These are phyloP conservation scores for Notoglanidium macrostoma DNA, from an alignment of 2,797 vertebrate species.

Conservation along the genomic window DNA sequence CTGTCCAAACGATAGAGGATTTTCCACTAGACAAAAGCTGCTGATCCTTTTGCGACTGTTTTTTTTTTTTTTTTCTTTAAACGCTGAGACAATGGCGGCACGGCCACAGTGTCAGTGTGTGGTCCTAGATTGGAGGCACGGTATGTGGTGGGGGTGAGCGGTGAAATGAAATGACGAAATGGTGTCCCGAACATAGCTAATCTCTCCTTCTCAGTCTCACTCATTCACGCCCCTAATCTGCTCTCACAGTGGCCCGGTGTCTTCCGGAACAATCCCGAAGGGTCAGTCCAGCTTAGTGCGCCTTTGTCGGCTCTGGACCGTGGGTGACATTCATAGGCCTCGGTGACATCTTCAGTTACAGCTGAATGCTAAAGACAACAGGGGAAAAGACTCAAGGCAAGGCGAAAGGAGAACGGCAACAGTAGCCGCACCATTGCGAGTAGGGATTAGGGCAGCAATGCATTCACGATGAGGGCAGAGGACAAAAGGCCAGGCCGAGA, in stretches of 20 bases:
- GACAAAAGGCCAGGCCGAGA: constrained; percentile 62
- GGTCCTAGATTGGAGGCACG: constrained; percentile 78
- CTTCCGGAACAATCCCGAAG: constrained; percentile 84
- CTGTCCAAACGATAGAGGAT: constrained; percentile 76
- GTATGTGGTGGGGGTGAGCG: neutral
- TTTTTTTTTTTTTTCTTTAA: constrained; percentile 40
- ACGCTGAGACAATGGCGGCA: constrained; percentile 82
- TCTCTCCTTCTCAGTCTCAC: constrained; percentile 86
- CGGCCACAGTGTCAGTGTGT: constrained; percentile 92
- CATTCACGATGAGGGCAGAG: constrained; percentile 69
- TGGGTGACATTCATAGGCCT: constrained; percentile 83
- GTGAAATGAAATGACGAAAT: constrained; percentile 49
- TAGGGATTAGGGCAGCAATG: constrained; percentile 72
- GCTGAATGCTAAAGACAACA: constrained; percentile 86
- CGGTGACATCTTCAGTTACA: constrained; percentile 88
- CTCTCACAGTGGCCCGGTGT: constrained; percentile 76
- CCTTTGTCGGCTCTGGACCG: constrained; percentile 82
- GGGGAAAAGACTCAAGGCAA: constrained; percentile 39
- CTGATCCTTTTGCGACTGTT: constrained; percentile 80
- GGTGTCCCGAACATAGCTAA: constrained; percentile 85
- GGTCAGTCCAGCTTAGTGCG: constrained; percentile 90
- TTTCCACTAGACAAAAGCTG: constrained; percentile 80
- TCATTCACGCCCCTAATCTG: constrained; percentile 91
- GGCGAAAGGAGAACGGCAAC: constrained; percentile 58
- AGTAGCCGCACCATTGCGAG: constrained; percentile 64